phyloP scores from a whole-genome alignment of 2,113 vertebrate species.

The Piliocolobus tephrosceles region DNA sequence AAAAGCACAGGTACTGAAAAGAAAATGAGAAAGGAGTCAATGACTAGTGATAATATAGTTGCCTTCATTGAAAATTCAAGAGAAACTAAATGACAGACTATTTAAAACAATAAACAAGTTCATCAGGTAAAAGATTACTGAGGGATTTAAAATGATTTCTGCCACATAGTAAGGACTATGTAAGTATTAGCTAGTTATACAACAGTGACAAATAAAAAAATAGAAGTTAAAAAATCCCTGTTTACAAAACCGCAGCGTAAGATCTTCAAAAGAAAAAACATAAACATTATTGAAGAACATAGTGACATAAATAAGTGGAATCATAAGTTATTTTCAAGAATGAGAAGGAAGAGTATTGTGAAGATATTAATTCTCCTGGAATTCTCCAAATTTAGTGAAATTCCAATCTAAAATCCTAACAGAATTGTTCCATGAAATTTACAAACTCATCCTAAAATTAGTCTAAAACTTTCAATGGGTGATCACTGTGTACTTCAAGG shows the following conservation, averaged over 20 bases:
- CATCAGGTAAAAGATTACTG: not conserved
- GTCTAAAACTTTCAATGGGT: not conserved
- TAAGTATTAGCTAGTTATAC: not conserved
- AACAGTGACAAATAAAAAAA: not conserved
- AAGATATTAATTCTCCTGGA: not conserved
- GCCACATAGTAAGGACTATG: not conserved
- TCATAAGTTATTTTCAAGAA: not conserved
- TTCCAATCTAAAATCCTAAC: not conserved
- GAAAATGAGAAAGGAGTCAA: not conserved
- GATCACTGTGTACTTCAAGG: not conserved
- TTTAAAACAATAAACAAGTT: not conserved
- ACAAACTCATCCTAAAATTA: constrained; percentile 7
- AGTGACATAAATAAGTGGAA: not conserved
- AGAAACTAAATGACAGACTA: not conserved
- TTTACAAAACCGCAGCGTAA: not conserved
- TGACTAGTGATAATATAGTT: not conserved
- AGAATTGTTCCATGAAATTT: not conserved
- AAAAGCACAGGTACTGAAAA: not conserved
- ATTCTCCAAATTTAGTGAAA: not conserved
- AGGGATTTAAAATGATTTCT: not conserved
- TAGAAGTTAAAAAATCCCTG: not conserved
- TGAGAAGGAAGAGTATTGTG: not conserved
- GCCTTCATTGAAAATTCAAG: not conserved
- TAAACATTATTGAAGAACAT: not conserved
- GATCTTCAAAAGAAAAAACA: constrained; percentile 10